Evolutionary conservation across 2,888 invertebrate genomes (phyloP).

Genomic region (Drosophila hamatofila): DNA sequence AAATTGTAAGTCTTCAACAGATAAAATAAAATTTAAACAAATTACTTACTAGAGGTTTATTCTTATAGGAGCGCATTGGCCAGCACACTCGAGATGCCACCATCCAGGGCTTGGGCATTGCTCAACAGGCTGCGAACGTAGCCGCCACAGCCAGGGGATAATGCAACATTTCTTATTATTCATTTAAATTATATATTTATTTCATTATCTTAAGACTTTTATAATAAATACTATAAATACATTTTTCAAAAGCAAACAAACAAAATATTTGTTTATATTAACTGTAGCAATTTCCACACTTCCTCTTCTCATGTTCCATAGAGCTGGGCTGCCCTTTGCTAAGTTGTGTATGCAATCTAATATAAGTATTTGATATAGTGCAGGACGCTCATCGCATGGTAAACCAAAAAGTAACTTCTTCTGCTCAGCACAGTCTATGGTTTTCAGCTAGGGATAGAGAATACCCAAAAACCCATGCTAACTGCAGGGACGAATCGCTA

Average conservation of each 20-base stretch:
- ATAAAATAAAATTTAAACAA: rapidly evolving
- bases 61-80: slow-evolving; percentile 67
- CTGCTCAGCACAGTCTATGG: too few species aligned
- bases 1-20: slow-evolving; percentile 66
- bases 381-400: too few species aligned
- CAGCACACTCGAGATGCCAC: slow-evolving; percentile 77
- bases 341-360: neutral
- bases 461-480: too few species aligned
- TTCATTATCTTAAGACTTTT: neutral
- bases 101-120: slow-evolving; percentile 69
- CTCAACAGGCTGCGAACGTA: slow-evolving; percentile 76
- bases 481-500: too few species aligned
- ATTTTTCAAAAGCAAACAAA: neutral
- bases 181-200: neutral
- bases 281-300: neutral
- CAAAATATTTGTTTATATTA: neutral
- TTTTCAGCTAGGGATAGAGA: too few species aligned
- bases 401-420: too few species aligned
- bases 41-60: neutral
- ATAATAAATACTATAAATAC: neutral
- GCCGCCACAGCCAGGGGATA: slow-evolving; percentile 66
- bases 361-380: too few species aligned
- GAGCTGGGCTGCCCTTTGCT: neutral
- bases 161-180: neutral
- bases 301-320: neutral